Conservation (phyloP, 2,113 vertebrate species). For the Perognathus longimembris region DNA sequence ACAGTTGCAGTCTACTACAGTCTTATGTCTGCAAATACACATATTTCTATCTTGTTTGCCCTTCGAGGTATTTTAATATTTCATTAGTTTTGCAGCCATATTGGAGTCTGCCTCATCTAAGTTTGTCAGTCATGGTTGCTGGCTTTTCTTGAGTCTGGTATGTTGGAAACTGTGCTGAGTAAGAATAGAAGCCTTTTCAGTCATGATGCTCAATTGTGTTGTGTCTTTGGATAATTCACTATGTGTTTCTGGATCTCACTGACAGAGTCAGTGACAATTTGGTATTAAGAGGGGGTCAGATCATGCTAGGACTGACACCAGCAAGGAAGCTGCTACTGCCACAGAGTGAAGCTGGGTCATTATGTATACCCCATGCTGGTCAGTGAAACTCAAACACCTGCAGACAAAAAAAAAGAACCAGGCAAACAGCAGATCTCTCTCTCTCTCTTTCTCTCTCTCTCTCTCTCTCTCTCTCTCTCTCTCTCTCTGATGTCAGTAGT, state of each 20-base stretch:
- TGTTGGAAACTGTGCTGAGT: background rate
- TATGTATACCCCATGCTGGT: fast-evolving
- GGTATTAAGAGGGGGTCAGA: background rate
- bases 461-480: too few relatives aligned
- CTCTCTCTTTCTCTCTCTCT: background rate
- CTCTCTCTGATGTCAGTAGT: too few relatives aligned
- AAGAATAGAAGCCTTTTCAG: background rate
- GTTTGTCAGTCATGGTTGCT: background rate
- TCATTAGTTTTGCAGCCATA: background rate
- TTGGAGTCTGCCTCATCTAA: background rate
- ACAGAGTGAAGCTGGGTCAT: background rate
- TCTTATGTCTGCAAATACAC: background rate
- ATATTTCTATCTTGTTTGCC: background rate
- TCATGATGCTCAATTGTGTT: background rate
- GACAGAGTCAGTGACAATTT: background rate
- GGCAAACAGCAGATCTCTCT: background rate
- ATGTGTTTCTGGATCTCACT: background rate
- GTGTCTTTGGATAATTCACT: background rate
- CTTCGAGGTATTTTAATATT: background rate
- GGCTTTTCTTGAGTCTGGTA: background rate
- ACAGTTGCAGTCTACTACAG: background rate
- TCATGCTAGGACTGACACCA: background rate
- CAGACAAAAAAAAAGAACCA: background rate
- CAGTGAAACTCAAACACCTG: background rate
- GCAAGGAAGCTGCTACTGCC: background rate